Conservation (phyloP, 2,113 vertebrate species). For the Pelecanus crispus region DNA sequence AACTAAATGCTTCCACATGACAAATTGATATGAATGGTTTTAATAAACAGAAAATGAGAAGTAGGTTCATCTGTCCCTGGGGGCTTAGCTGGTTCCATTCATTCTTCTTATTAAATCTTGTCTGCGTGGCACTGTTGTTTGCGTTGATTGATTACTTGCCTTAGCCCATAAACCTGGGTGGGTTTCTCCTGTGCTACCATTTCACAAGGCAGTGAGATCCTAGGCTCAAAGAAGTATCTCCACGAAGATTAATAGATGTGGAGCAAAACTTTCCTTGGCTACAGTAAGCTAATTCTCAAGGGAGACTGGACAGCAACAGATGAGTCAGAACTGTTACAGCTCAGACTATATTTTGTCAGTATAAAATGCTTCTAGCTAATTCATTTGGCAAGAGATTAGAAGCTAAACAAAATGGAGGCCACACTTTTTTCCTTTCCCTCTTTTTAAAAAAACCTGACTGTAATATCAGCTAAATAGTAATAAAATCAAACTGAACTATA, state of each 20-base stretch:
- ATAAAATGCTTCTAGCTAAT: conserved; percentile 21
- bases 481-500: neutral
- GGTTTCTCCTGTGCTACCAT: neutral
- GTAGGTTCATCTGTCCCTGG: conserved; percentile 26
- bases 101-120: conserved; percentile 8
- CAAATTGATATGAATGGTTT: conserved; percentile 56
- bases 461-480: neutral
- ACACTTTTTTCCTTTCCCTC: neutral
- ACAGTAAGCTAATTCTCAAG: neutral
- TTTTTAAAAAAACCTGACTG: neutral
- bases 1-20: conserved; percentile 28
- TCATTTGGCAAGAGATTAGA: conserved; percentile 57
- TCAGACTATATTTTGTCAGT: neutral
- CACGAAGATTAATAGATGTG: neutral
- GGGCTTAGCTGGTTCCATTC: conserved; percentile 12
- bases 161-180: neutral
- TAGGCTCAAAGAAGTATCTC: neutral
- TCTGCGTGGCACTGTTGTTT: neutral
- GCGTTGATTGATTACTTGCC: neutral
- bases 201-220: neutral
- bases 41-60: conserved; percentile 62
- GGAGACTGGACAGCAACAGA: neutral
- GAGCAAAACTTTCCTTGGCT: neutral
- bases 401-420: neutral
- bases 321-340: conserved; percentile 2